Evolutionary conservation across 2,888 invertebrate genomes (phyloP).

Genomic region (Zonitis immaculata): DNA sequence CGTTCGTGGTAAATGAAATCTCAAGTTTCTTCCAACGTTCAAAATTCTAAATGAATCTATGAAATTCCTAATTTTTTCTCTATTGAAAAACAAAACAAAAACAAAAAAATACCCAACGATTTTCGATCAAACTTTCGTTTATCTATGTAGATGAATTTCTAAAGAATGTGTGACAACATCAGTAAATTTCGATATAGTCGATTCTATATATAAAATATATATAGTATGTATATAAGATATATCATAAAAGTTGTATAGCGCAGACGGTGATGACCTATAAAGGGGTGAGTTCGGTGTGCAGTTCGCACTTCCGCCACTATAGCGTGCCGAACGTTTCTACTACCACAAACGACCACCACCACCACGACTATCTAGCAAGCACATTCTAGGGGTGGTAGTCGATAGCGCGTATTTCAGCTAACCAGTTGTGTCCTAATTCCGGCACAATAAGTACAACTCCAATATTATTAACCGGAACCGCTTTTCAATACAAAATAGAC

Average conservation of each 20-base stretch:
- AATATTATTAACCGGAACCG: too few species aligned
- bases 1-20: too few species aligned
- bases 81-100: too few species aligned
- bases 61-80: too few species aligned
- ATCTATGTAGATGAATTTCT: background rate
- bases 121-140: too few species aligned
- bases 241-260: conserved; percentile 33
- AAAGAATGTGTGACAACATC: background rate
- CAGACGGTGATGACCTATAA: conserved; percentile 38
- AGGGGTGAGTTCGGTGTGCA: conserved; percentile 31
- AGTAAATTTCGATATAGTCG: background rate
- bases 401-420: conserved; percentile 33
- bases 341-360: too few species aligned
- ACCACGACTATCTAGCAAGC: conserved; percentile 15
- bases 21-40: too few species aligned
- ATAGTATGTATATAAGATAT: conserved; percentile 8
- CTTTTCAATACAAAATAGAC: too few species aligned
- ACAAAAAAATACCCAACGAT: too few species aligned
- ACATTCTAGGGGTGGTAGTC: conserved; percentile 34
- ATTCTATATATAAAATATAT: background rate
- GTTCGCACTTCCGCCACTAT: conserved; percentile 35
- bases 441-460: conserved; percentile 4
- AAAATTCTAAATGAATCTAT: too few species aligned
- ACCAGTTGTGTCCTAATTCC: conserved; percentile 27
- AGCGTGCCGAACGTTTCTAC: conserved; percentile 29